Conservation (phyloP, 2,888 invertebrate genomes). For the Tortrix viridana region DNA sequence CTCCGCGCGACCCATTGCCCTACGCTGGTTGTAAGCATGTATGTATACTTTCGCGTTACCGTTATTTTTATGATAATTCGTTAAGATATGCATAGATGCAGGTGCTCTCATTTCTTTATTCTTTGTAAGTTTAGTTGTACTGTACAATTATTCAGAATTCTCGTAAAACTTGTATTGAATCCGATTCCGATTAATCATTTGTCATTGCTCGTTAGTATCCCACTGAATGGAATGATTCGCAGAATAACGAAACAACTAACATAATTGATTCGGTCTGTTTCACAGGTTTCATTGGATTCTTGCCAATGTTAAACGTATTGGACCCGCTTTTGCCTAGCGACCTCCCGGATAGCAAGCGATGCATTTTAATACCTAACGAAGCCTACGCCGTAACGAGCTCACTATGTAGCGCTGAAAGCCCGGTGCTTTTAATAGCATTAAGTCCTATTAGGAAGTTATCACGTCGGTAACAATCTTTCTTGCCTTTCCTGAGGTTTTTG, state of each 20-base stretch:
- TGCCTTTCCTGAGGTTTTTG: slow-evolving; percentile 46
- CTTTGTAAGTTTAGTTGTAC: slow-evolving; percentile 12
- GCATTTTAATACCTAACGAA: slow-evolving; percentile 27
- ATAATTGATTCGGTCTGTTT: slow-evolving; percentile 52
- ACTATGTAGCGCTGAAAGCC: slow-evolving; percentile 4
- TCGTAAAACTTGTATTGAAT: slow-evolving; percentile 2
- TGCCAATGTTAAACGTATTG: slow-evolving; percentile 51
- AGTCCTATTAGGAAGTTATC: slow-evolving; percentile 8
- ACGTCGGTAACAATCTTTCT: slow-evolving; percentile 22
- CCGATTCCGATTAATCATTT: not conserved
- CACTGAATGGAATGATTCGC: too few relatives aligned
- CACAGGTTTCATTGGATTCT: slow-evolving; percentile 50
- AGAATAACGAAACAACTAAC: slow-evolving; percentile 10
- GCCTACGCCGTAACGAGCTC: slow-evolving; percentile 12
- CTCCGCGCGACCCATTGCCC: slow-evolving; percentile 50
- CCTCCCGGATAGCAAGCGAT: slow-evolving; percentile 25
- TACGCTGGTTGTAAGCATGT: slow-evolving; percentile 44
- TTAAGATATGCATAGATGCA: slow-evolving; percentile 43
- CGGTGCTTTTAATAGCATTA: not conserved
- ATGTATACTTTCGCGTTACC: slow-evolving; percentile 47
- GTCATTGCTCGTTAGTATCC: not conserved
- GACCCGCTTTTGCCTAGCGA: slow-evolving; percentile 30
- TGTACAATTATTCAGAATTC: not conserved
- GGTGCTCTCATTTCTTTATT: slow-evolving; percentile 12
- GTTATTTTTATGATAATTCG: slow-evolving; percentile 57